Evolutionary conservation across 2,113 vertebrate genomes (phyloP).

Genomic region (Aspiorhynchus laticeps): DNA sequence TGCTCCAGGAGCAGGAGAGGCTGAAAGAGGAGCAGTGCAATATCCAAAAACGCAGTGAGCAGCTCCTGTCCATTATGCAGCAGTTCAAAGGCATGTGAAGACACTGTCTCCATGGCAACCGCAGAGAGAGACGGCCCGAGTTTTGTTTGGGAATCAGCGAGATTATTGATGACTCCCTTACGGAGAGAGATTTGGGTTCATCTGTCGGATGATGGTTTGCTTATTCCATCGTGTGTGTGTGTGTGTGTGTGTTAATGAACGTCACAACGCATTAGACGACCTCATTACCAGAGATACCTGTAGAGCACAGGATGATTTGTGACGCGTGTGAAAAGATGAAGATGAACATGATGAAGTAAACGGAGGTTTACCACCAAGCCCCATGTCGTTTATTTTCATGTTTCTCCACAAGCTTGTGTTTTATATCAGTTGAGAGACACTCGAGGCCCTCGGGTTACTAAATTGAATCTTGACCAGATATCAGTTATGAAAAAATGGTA

Average conservation of each 20-base stretch:
- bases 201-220: too few relatives aligned
- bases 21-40: slow-evolving; percentile 78
- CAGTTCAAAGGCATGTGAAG: slow-evolving; percentile 85
- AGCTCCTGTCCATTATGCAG: slow-evolving; percentile 84
- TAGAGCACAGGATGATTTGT: slow-evolving; percentile 10
- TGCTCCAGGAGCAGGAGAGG: slow-evolving; percentile 72
- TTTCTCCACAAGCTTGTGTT: background rate
- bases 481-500: background rate
- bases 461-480: background rate
- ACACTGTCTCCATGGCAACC: slow-evolving; percentile 59
- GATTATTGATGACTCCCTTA: slow-evolving; percentile 50
- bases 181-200: slow-evolving; percentile 3
- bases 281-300: slow-evolving; percentile 11
- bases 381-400: background rate
- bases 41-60: slow-evolving; percentile 77
- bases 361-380: background rate
- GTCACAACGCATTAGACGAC: background rate
- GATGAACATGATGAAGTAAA: background rate
- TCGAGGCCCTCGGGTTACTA: background rate
- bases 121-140: slow-evolving; percentile 35
- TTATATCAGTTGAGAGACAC: too few relatives aligned
- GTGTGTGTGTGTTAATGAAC: background rate
- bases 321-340: background rate
- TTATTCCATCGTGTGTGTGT: background rate
- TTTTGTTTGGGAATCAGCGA: slow-evolving; percentile 46